Base-by-base conservation (phyloP, 2,888 invertebrate species). In the Tenthredo mesomela region DNA sequence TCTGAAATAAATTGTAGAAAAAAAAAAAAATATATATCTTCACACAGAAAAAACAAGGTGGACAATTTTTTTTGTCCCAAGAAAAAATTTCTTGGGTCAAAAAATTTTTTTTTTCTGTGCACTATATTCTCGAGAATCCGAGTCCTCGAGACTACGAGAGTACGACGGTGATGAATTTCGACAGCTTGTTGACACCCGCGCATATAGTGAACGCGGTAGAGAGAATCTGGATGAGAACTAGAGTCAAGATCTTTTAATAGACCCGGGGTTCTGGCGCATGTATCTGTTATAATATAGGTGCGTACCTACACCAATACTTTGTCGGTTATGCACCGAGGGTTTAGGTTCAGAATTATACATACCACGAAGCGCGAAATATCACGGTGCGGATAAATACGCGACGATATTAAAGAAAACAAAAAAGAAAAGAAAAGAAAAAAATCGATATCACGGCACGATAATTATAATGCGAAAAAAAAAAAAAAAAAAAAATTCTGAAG, bases 241-340 rank as follows among this genome's bases (percentile, higher is more conserved):
- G 37, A 37, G n/a, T 37, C 70, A n/a, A 18, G 70, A 70, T 70
- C 70, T 70, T 70, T 70, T 70, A 70, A 70, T 70, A 70, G 70
- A 37, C n/a, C n/a, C 33, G n/a, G 18, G 37, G 6, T n/a, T 70
- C 37, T 70, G 37, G 70, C n/a, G n/a, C 40, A 18, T 29, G 29
- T 37, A 70, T 70, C 18, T n/a, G 21, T 29, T 15, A 61, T 15
- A 61, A 61, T 25, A 25, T 9, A 3, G 7, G 12, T 21, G 25
- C 10, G 9, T 0, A 29, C 29, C 1, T 29, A 29, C 29, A 15
- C 71, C 33, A n/a, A 37, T 12, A 40, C 43, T 73, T 37, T 10
- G 37, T 40, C 47, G 61, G 10, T 21, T 61, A 25, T 75, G 47
- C 75, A 75, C 29, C 75, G 47, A n/a, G 54, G 54, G n/a, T 54